Evolutionary conservation across 1,140 invertebrate genomes (phyloP), one percentile per base, ranked within the genome.

Genomic region (Bactericera cockerelli): DNA sequence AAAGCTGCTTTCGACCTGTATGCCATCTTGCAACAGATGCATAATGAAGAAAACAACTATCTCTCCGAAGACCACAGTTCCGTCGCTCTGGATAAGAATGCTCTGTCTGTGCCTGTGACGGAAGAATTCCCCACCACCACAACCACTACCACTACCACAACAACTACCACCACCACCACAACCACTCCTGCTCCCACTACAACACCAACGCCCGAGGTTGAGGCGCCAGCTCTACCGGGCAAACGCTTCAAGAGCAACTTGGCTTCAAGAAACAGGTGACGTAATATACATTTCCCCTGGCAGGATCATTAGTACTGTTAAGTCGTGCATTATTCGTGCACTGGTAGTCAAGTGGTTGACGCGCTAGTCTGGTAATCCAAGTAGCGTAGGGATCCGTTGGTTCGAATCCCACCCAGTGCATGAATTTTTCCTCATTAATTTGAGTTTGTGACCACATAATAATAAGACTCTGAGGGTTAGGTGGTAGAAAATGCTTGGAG

Each of bases 1-100:
- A 87, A 88, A 71, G 84, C 84, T 0, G 86, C 85, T 13, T 72
- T 87, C 14, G 86, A 89, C 65, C 70, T 89, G 16, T 89, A 88
- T 63, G 63, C 61, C 31, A 62, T 60, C 49, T 56, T 62, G 13
- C 60, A 63, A 28, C 61, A 60, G 56, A 58, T 59, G 4, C 61
- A 62, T 14, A 60, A 57, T 16, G 61, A 64, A 53, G 61, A 64
- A 56, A 57, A 58, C n/a, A 55, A 33, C 10, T 58, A 61, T 26
- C 57, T 59, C 1, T 57, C 54, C 21, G n/a, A 56, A 26, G 25
- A 38, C 8, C 26, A 59, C 33, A 39, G 53, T 19, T 36, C 54
- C 1, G 58, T 55, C 1, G 26, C 55, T 14, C 25, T 54, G 10
- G 58, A 62, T 49, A 6, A 63, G 31, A 58, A 60, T 42, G 16